Conservation (phyloP, 2,888 invertebrate genomes). For the Scaptodrosophila latifasciaeformis region DNA sequence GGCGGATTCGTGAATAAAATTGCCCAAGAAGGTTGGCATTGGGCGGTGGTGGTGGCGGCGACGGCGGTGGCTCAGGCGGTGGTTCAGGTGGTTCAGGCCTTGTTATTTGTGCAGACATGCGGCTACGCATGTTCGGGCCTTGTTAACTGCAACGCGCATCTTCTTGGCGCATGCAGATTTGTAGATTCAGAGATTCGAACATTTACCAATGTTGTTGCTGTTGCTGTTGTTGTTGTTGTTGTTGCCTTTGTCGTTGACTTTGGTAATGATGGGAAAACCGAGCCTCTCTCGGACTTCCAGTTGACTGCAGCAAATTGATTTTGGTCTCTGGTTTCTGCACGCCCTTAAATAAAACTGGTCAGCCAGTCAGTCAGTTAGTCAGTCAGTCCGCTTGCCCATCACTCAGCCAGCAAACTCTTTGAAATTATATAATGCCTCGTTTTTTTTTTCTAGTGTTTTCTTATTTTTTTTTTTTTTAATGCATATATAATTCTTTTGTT, state of each 20-base stretch:
- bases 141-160: constrained; percentile 19
- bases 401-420: constrained; percentile 34
- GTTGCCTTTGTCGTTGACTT: constrained; percentile 31
- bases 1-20: constrained; percentile 68
- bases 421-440: constrained; percentile 46
- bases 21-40: too few relatives aligned
- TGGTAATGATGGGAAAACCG: constrained; percentile 63
- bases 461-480: too few relatives aligned
- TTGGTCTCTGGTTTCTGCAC: constrained; percentile 26
- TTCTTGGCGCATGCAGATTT: constrained; percentile 53
- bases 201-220: too few relatives aligned
- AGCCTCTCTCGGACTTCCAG: constrained; percentile 42
- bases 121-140: constrained; percentile 69
- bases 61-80: too few relatives aligned
- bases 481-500: constrained; percentile 62
- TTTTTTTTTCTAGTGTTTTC: neutral
- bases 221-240: too few relatives aligned
- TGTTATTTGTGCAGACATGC: constrained; percentile 46
- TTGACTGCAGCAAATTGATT: constrained; percentile 55
- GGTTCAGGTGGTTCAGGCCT: constrained; percentile 46
- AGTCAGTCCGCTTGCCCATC: too few relatives aligned
- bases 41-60: too few relatives aligned
- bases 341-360: too few relatives aligned
- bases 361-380: too few relatives aligned
- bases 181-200: neutral